Evolutionary conservation across 2,113 vertebrate species (phyloP).

Genomic region (Accipiter virgatus): DNA sequence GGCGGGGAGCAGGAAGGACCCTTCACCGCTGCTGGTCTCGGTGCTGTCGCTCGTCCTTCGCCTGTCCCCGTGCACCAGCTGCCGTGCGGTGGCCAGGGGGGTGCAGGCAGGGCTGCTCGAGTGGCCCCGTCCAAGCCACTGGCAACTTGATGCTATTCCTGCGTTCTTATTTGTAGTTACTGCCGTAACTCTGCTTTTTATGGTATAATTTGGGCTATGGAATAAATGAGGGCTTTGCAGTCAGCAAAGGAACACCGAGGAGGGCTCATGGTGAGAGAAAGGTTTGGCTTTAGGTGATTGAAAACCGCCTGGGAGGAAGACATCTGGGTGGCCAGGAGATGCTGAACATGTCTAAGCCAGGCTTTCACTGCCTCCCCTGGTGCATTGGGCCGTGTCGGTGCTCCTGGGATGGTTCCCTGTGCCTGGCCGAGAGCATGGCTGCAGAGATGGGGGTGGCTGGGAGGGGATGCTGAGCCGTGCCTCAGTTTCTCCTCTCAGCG

Average conservation of each 20-base stretch:
- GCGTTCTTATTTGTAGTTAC: background rate
- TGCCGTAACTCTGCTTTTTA: background rate
- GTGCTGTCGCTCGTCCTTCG: rapidly evolving
- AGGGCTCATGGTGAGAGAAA: background rate
- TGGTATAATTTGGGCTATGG: background rate
- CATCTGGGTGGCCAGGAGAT: background rate
- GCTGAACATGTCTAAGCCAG: background rate
- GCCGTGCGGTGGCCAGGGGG: background rate
- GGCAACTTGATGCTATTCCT: background rate
- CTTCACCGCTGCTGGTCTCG: background rate
- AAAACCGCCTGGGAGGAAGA: background rate
- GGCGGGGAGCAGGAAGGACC: background rate
- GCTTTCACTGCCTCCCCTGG: background rate
- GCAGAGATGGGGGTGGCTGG: background rate
- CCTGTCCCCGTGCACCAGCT: background rate
- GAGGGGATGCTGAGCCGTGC: background rate
- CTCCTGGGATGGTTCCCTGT: background rate
- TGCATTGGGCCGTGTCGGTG: background rate
- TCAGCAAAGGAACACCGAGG: background rate
- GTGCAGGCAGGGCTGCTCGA: background rate
- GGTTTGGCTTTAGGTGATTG: background rate
- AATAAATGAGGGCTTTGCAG: background rate
- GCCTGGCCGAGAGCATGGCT: rapidly evolving
- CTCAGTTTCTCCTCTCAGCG: background rate
- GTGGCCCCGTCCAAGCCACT: background rate